phyloP scores from a whole-genome alignment of 2,888 invertebrate genomes.

The Octonoba sinensis region DNA sequence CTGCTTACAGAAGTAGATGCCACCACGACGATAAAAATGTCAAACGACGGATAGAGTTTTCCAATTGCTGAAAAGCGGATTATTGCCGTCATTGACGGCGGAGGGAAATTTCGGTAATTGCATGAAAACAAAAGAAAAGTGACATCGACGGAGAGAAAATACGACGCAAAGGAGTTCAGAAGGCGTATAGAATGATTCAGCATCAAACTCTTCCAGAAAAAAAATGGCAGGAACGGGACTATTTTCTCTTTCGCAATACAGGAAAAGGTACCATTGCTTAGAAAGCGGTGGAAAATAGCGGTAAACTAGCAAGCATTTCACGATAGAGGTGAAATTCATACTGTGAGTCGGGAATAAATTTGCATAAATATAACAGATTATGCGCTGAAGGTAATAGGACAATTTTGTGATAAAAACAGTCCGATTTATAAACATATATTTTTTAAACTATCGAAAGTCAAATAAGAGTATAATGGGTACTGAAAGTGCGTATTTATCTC shows the following conservation, averaged over 20 bases:
- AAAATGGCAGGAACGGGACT: too few species aligned
- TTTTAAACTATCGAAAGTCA: too few species aligned
- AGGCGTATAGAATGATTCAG: neutral
- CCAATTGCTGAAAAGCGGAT: constrained; percentile 36
- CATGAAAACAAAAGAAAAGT: constrained; percentile 29
- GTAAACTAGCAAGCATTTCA: too few species aligned
- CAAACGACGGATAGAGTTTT: too few species aligned
- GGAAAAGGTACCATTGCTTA: neutral
- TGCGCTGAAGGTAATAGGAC: too few species aligned
- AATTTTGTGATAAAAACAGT: too few species aligned
- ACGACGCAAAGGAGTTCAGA: neutral
- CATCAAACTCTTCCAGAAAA: neutral
- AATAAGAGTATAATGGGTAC: too few species aligned
- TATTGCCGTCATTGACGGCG: constrained; percentile 14
- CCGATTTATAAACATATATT: too few species aligned
- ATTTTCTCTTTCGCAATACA: neutral
- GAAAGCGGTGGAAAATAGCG: neutral
- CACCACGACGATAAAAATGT: neutral
- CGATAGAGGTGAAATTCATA: too few species aligned
- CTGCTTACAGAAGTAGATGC: constrained; percentile 15
- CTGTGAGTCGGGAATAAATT: too few species aligned
- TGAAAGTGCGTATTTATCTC: too few species aligned
- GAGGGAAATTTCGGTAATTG: constrained; percentile 20
- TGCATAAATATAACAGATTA: too few species aligned
- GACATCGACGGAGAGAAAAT: constrained; percentile 6